Evolutionary conservation across 2,888 invertebrate genomes (phyloP).

Genomic region (Caradrina clavipalpis): DNA sequence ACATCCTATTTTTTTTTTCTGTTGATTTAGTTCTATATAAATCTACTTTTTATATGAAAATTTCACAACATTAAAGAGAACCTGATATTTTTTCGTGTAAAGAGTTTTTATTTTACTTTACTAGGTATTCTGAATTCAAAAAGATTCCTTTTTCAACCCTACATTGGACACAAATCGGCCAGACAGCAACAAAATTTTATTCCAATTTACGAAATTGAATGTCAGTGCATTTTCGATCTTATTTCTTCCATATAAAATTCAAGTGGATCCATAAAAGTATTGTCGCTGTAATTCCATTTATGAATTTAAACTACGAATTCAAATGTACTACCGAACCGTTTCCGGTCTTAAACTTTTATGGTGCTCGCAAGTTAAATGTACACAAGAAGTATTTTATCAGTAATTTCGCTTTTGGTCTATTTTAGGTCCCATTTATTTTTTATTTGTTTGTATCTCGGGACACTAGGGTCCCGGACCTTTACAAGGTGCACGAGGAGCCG

Average conservation of each 20-base stretch:
- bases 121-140: too few species aligned
- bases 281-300: conserved; percentile 57
- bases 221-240: conserved; percentile 46
- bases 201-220: conserved; percentile 56
- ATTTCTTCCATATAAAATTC: conserved; percentile 44
- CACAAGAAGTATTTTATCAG: neutral
- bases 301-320: conserved; percentile 52
- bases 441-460: too few species aligned
- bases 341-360: conserved; percentile 52
- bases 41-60: too few species aligned
- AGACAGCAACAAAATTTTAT: conserved; percentile 58
- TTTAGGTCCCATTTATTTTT: neutral
- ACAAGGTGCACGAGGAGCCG: too few species aligned
- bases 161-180: conserved; percentile 56
- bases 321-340: conserved; percentile 44
- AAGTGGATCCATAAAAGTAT: conserved; percentile 49
- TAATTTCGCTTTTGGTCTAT: neutral
- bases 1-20: too few species aligned
- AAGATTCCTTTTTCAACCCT: conserved; percentile 46
- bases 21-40: too few species aligned
- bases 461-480: too few species aligned
- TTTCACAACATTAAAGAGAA: too few species aligned
- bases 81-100: too few species aligned
- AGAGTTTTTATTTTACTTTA: too few species aligned
- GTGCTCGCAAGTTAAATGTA: neutral